Conservation (phyloP, 30 jellyfish, hydroid and myxozoan species). For the Pelagia noctiluca region DNA sequence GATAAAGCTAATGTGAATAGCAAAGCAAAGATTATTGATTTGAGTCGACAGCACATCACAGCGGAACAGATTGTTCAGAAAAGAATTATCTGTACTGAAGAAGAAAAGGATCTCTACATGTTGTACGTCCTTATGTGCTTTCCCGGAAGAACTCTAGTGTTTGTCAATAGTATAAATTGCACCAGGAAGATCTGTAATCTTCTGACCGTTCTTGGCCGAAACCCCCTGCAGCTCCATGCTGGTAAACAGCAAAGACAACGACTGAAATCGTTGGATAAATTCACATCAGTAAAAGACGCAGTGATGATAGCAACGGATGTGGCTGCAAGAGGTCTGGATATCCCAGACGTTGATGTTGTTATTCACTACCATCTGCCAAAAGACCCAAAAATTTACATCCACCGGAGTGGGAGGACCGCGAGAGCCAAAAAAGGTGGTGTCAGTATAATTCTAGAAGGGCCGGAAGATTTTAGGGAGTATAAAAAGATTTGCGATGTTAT, state of each 20-base stretch:
- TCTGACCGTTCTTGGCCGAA: conserved; percentile 65
- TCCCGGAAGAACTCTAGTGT: conserved; percentile 93
- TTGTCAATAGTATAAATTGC: conserved; percentile 84
- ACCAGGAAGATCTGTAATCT: conserved; percentile 69
- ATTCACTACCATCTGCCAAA: conserved; percentile 92
- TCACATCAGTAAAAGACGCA: conserved; percentile 55
- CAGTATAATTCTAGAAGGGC: conserved; percentile 83
- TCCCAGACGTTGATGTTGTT: conserved; percentile 83
- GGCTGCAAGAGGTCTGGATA: conserved; percentile 98
- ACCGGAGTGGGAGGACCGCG: conserved; percentile 97
- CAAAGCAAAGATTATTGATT: conserved; percentile 83
- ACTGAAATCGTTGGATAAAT: conserved; percentile 76
- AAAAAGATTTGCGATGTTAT: conserved; percentile 65
- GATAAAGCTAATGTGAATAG: conserved; percentile 63
- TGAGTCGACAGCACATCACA: conserved; percentile 89
- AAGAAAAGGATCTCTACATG: conserved; percentile 86
- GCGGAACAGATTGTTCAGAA: conserved; percentile 77
- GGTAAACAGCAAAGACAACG: conserved; percentile 95
- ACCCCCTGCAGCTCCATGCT: conserved; percentile 90
- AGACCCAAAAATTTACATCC: conserved; percentile 92
- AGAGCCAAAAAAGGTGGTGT: conserved; percentile 84
- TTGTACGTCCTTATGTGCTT: conserved; percentile 55
- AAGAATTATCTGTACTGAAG: conserved; percentile 80
- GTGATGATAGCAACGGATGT: conserved; percentile 94
- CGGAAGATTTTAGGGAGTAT: conserved; percentile 83